Percentiles rank a stretch among this genome's conserved stretches.
Conservation (phyloP, 2,888 invertebrate genomes). For the Sarcophaga variegata region DNA sequence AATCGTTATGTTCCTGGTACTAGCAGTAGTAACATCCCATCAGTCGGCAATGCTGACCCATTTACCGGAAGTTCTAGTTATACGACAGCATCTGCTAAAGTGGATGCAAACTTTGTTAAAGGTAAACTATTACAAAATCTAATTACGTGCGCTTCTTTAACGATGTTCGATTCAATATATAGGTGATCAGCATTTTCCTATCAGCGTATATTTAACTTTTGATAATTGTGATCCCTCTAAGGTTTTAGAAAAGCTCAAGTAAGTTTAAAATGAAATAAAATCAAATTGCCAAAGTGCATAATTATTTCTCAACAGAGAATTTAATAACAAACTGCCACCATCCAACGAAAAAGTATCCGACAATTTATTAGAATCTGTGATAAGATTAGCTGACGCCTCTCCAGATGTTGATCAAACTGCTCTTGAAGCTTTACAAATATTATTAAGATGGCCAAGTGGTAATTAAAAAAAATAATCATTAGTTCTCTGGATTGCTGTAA, state of each 20-base stretch:
- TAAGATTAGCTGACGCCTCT: slow-evolving; percentile 84
- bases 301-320: slow-evolving; percentile 82
- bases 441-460: slow-evolving; percentile 80
- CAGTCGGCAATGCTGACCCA: slow-evolving; percentile 84
- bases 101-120: slow-evolving; percentile 76
- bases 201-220: slow-evolving; percentile 85
- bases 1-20: slow-evolving; percentile 86
- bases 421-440: slow-evolving; percentile 76
- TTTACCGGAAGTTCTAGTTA: slow-evolving; percentile 88
- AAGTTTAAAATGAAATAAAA: slow-evolving; percentile 37
- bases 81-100: slow-evolving; percentile 83
- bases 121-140: slow-evolving; percentile 32
- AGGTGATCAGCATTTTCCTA: slow-evolving; percentile 81
- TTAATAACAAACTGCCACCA: slow-evolving; percentile 84
- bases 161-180: slow-evolving; percentile 24
- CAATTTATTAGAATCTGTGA: slow-evolving; percentile 82
- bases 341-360: slow-evolving; percentile 75
- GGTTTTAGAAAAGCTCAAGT: slow-evolving; percentile 87
- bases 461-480: slow-evolving; percentile 21
- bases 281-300: background rate
- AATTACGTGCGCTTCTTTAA: too few relatives aligned
- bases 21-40: slow-evolving; percentile 73
- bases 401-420: slow-evolving; percentile 81
- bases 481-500: background rate
- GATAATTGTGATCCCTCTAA: slow-evolving; percentile 90